A percentile compares a stretch with the other conserved stretches of the same genome.
Evolutionary conservation across 2,888 invertebrate genomes (phyloP).

Genomic region (Galeruca laticollis): DNA sequence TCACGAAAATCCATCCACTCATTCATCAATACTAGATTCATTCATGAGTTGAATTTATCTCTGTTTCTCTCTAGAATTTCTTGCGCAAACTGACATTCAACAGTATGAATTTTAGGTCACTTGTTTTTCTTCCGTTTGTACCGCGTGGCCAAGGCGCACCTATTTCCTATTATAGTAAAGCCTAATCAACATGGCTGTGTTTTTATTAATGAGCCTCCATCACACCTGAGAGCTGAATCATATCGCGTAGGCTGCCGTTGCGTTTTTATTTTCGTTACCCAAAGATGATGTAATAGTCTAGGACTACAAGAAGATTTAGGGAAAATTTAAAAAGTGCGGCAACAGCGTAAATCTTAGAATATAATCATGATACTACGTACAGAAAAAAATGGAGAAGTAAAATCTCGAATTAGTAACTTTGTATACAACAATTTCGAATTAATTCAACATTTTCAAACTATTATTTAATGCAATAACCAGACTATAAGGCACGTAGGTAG

Average conservation of each 20-base stretch:
- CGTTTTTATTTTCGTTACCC: conserved; percentile 28
- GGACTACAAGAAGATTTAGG: conserved; percentile 27
- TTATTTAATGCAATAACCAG: conserved; percentile 16
- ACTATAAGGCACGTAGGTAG: conserved; percentile 19
- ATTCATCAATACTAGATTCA: conserved; percentile 18
- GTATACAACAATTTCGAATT: too few species aligned
- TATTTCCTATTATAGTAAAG: conserved; percentile 66
- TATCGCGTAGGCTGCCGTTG: conserved; percentile 52
- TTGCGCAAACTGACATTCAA: conserved; percentile 33
- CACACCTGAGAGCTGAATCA: conserved; percentile 65
- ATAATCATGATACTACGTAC: too few species aligned
- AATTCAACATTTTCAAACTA: too few species aligned
- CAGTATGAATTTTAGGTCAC: conserved; percentile 61
- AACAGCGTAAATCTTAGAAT: background rate
- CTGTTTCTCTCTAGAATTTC: conserved; percentile 18
- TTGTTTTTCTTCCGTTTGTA: conserved; percentile 58
- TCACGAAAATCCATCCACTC: background rate
- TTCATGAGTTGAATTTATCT: background rate
- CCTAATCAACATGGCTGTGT: conserved; percentile 64
- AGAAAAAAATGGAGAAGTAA: too few species aligned
- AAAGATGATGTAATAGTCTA: conserved; percentile 44
- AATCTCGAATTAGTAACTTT: too few species aligned
- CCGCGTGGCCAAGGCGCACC: conserved; percentile 56
- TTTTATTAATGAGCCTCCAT: conserved; percentile 66
- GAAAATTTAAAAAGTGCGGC: conserved; percentile 25